phyloP scores from a whole-genome alignment of 2,888 invertebrate species.

The Rugalucina vietnamica region DNA sequence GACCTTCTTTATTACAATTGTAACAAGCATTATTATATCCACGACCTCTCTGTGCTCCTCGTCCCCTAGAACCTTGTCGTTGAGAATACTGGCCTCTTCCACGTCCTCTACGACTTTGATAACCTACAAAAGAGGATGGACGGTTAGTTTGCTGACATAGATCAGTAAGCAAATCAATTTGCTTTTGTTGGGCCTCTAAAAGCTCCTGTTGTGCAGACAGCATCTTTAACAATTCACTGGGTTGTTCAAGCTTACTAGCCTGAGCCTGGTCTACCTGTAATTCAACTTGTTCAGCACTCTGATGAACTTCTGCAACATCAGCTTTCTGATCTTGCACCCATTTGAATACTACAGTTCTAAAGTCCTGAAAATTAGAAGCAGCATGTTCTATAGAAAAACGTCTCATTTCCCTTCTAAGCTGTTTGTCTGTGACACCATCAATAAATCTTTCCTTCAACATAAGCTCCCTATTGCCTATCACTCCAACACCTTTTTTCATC shows the following conservation, averaged over 20 bases:
- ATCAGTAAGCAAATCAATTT: neutral
- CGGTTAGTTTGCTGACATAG: neutral
- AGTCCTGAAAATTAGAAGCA: constrained; percentile 23
- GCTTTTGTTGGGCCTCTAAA: neutral
- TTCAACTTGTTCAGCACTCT: neutral
- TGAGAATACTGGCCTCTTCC: neutral
- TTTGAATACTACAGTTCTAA: constrained; percentile 18
- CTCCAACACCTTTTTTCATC: neutral
- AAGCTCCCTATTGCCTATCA: constrained; percentile 21
- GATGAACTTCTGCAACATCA: neutral
- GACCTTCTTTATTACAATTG: neutral
- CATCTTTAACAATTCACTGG: neutral
- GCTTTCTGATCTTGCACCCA: constrained; percentile 14
- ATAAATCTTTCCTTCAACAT: constrained; percentile 34
- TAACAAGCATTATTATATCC: neutral
- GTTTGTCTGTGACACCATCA: constrained; percentile 31
- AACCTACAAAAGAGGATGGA: neutral
- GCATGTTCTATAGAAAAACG: constrained; percentile 9
- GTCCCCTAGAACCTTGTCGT: neutral
- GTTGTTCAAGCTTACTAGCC: neutral
- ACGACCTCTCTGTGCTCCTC: neutral
- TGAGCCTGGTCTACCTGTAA: no score
- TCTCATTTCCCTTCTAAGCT: constrained; percentile 26
- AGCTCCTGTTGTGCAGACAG: neutral
- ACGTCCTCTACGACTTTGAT: neutral